Base-by-base conservation (phyloP, 2,113 vertebrate genomes). In the Hemiscyllium ocellatum region DNA sequence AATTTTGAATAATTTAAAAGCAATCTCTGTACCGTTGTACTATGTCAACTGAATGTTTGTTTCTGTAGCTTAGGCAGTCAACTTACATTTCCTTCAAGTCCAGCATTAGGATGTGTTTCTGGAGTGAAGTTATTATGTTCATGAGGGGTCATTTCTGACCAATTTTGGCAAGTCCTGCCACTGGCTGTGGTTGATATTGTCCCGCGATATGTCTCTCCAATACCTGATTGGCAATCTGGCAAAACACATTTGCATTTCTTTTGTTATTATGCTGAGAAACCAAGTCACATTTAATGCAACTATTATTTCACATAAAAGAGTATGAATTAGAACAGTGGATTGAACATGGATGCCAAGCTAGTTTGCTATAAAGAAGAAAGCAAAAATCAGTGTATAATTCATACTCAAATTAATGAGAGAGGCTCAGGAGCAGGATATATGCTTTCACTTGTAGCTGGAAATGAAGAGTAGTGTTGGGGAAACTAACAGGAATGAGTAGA, bases 41-140 rank as follows among this genome's bases (percentile, higher is more conserved):
- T 5, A 3, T 37, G 1, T 10, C 8, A 95, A 24, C 66, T 24
- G 20, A 47, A 22, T 22, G 5, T 22, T 15, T 37, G 61, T 66
- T 65, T 91, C 56, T n/a, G 89, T 24, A 33, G 37, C 24, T 50
- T 12, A 87, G 15, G 29, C 19, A 20, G 94, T 37, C 0, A 95
- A 83, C 97, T 98, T 97, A 99, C 99, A 17, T 99, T 99, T 72
- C 97, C 97, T 0, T 99, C 98, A 96, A 99, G 97, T 8, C 97
- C 98, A 6, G 98, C 97, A 69, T 3, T 26, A 24, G 98, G 98
- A 76, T 99, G 98, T 26, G 96, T 96, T 0, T 12, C 0, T 2
- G 98, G 98, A 66, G 98, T 99, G 97, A 99, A 99, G 96, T 97
- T 98, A 22, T 22, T 96, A 0, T 99, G 98, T 2, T 0, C 20